These are phyloP conservation scores for Heliconius melpomene DNA, from an alignment of 1,140 invertebrate species.

Conservation along the genomic window DNA sequence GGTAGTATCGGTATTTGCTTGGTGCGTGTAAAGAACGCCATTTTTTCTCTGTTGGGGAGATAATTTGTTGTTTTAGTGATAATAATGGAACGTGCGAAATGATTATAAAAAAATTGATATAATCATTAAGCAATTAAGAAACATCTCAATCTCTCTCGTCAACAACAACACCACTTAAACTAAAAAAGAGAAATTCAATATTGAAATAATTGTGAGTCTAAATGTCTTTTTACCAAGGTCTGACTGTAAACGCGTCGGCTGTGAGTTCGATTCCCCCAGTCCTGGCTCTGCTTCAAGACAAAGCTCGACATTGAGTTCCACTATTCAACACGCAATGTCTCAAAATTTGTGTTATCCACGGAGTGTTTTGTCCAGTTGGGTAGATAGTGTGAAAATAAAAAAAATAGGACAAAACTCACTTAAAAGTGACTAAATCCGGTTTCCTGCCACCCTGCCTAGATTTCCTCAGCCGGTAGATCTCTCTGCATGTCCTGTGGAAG, in stretches of 20 bases:
- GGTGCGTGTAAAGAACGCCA: slow-evolving; percentile 95
- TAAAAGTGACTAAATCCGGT: slow-evolving; percentile 95
- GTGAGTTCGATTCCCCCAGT: too few relatives aligned
- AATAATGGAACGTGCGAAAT: neutral
- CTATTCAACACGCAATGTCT: too few relatives aligned
- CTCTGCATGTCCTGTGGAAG: slow-evolving; percentile 91
- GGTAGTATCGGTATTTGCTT: slow-evolving; percentile 91
- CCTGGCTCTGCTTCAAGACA: too few relatives aligned
- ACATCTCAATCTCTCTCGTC: too few relatives aligned
- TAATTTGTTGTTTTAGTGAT: neutral
- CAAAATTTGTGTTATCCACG: too few relatives aligned
- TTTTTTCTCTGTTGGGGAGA: slow-evolving; percentile 90
- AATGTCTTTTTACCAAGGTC: too few relatives aligned
- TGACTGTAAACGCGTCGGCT: too few relatives aligned
- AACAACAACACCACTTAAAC: too few relatives aligned
- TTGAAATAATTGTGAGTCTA: too few relatives aligned
- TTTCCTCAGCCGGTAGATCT: slow-evolving; percentile 94
- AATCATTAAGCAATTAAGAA: neutral
- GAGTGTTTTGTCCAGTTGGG: too few relatives aligned
- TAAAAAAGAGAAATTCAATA: too few relatives aligned
- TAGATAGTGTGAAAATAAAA: neutral
- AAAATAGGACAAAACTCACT: slow-evolving; percentile 84
- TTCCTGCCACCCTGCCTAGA: slow-evolving; percentile 93
- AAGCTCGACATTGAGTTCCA: too few relatives aligned
- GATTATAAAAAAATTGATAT: neutral